These are phyloP conservation scores for Phasianus colchicus DNA, from an alignment of 2,113 vertebrate genomes.

Conservation along the genomic window DNA sequence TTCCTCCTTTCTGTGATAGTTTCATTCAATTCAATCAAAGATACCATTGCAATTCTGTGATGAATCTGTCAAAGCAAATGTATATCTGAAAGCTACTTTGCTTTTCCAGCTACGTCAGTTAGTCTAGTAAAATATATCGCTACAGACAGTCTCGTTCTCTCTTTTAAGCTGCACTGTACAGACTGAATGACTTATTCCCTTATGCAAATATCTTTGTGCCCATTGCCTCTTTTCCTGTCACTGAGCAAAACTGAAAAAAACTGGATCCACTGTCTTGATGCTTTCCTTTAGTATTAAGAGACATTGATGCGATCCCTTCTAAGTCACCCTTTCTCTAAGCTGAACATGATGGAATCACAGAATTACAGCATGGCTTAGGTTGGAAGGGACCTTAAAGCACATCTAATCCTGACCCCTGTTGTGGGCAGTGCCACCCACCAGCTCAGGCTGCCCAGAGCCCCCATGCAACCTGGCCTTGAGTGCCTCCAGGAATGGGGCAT, in stretches of 20 bases:
- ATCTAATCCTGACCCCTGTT: no score
- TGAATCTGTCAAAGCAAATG: neutral
- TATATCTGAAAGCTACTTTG: neutral
- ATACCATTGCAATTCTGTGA: neutral
- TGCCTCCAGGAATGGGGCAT: no score
- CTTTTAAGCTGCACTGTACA: neutral
- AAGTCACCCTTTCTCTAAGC: neutral
- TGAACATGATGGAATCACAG: neutral
- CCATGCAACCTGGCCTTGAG: no score
- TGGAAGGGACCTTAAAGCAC: no score
- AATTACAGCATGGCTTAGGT: no score
- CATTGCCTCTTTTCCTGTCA: neutral
- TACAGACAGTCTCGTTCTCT: neutral
- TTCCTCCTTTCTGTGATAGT: neutral
- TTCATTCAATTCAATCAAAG: neutral
- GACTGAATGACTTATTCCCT: neutral
- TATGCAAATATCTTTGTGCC: neutral
- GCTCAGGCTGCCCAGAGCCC: no score
- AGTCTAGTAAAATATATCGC: neutral
- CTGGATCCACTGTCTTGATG: neutral
- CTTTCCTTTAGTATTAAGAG: neutral
- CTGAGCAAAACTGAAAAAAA: neutral
- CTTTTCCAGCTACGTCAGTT: neutral
- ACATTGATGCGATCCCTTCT: neutral
- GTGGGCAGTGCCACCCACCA: no score